Conservation (phyloP, 1,140 invertebrate species). For the Galendromus occidentalis region DNA sequence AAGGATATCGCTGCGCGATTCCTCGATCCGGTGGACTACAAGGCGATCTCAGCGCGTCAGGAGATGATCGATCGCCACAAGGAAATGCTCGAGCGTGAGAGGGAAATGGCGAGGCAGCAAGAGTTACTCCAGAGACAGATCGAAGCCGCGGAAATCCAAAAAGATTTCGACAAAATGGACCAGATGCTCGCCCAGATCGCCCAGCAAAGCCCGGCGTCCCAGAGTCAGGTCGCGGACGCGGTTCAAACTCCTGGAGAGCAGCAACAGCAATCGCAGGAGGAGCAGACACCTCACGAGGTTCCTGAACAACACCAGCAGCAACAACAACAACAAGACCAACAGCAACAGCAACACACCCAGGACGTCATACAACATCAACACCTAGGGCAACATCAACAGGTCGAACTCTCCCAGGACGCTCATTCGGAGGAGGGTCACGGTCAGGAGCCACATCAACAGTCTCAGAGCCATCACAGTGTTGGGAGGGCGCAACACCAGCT, state of each 20-base stretch:
- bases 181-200: background rate
- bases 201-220: background rate
- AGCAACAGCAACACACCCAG: background rate
- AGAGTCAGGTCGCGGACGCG: too few species aligned
- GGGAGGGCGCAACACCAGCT: too few species aligned
- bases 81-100: background rate
- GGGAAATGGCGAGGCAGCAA: background rate
- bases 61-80: background rate
- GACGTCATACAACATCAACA: too few species aligned
- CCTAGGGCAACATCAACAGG: too few species aligned
- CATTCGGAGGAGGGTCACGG: too few species aligned
- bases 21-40: background rate
- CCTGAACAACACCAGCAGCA: background rate
- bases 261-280: background rate
- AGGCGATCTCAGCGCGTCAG: background rate
- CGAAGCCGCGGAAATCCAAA: background rate
- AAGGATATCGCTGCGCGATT: background rate
- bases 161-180: conserved; percentile 5
- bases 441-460: too few species aligned
- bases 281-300: background rate
- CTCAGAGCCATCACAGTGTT: too few species aligned
- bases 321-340: background rate
- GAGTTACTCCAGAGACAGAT: background rate
- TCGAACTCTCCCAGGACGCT: too few species aligned
- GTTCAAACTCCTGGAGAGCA: too few species aligned